A percentile compares a stretch with the other conserved stretches of the same genome.
phyloP scores from a whole-genome alignment of 1,140 invertebrate species.

The Megathymus violae region DNA sequence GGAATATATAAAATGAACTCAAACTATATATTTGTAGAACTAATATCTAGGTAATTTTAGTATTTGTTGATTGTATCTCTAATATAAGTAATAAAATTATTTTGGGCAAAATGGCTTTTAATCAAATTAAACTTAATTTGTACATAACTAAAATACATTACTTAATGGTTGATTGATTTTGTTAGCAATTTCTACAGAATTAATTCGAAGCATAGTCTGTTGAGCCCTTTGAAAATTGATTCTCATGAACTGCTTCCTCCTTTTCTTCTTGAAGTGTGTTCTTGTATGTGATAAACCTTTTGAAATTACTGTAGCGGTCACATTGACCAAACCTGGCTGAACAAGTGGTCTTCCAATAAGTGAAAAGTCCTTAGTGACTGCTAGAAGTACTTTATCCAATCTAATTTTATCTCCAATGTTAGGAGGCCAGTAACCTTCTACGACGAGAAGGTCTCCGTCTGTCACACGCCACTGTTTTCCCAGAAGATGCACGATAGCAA shows the following conservation, averaged over 20 bases:
- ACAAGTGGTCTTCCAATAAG: conserved; percentile 93
- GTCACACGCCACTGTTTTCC: conserved; percentile 96
- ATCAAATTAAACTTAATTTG: conserved; percentile 40
- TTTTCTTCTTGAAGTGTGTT: conserved; percentile 89
- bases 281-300: conserved; percentile 94
- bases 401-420: conserved; percentile 92
- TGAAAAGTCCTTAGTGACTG: conserved; percentile 94
- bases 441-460: conserved; percentile 92
- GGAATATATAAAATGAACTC: too few species aligned
- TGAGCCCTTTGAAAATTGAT: conserved; percentile 89
- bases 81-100: too few species aligned
- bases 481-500: conserved; percentile 92
- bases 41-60: not conserved
- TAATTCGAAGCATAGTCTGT: conserved; percentile 90
- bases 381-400: conserved; percentile 94
- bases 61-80: too few species aligned
- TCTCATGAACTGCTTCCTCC: conserved; percentile 90
- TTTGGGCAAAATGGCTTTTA: conserved; percentile 10
- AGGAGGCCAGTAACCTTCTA: conserved; percentile 94
- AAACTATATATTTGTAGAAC: too few species aligned
- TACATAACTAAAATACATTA: conserved; percentile 58
- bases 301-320: conserved; percentile 95
- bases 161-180: conserved; percentile 68
- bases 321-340: conserved; percentile 88
- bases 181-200: conserved; percentile 84